Base-by-base conservation (phyloP, 64 coral and sea anemone species). In the Dendrophyllia cribrosa region DNA sequence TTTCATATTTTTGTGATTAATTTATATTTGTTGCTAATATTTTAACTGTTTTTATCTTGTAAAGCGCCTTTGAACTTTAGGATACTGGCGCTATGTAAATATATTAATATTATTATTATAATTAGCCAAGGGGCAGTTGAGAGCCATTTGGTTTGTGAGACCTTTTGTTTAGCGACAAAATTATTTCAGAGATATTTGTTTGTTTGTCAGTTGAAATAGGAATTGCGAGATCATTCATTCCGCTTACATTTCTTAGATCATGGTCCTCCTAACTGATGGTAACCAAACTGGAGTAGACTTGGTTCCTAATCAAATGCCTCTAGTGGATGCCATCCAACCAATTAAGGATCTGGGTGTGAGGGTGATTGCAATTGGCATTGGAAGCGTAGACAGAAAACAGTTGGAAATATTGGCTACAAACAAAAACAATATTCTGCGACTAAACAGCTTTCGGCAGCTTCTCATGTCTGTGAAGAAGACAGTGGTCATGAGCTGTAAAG, bases 251-350 rank as follows among this genome's bases (percentile, higher is more conserved):
- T 21, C 72, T 66, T 14, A 97, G 95, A 74, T 97, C 44, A 61
- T 94, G 74, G 90, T 97, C 47, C 72, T 97, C 1, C 92, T 97
- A 3, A 97, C 95, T 20, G 95, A 97, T 64, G 95, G 95, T 10
- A 97, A 97, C 71, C 95, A 97, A 62, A 97, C 95, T 8, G 88
- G 95, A 64, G 13, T 1, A 24, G 92, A 94, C 26, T 22, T 19
- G 44, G 68, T 72, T 24, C 70, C 86, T 45, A 12, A 83, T 55
- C 82, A 90, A 61, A 70, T 19, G 3, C 83, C 76, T 20, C 77
- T 97, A 8, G 48, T n/a, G 19, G 88, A 94, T 3, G 91, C 95
- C 45, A 72, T 97, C 19, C 51, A 87, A 70, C 95, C 95, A 48
- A 58, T 97, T 7, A 97, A 94, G 51, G 3, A 62, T 6, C 64